phyloP scores from a whole-genome alignment of 2,797 vertebrate genomes.

The Ctenopoma multispine region DNA sequence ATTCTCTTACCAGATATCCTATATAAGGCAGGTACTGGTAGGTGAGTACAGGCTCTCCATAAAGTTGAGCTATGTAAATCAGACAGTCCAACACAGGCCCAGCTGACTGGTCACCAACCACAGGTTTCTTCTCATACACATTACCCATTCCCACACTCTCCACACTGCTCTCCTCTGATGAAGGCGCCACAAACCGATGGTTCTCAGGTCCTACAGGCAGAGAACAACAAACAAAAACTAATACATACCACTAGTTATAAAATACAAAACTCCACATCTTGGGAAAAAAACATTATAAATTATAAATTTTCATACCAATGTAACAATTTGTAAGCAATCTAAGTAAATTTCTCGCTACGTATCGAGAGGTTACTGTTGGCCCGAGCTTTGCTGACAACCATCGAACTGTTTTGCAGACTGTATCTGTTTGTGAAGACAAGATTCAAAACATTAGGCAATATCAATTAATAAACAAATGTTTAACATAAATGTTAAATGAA shows the following conservation, averaged over 20 bases:
- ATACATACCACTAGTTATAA: background rate
- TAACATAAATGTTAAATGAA: background rate
- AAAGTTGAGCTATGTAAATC: conserved; percentile 94
- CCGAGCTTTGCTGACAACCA: conserved; percentile 97
- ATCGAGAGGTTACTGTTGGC: conserved; percentile 93
- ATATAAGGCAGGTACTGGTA: conserved; percentile 98
- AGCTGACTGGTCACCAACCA: conserved; percentile 92
- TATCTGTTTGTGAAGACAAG: conserved; percentile 85
- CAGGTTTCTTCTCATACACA: conserved; percentile 92
- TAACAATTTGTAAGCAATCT: conserved; percentile 96
- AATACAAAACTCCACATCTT: background rate
- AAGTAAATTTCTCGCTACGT: conserved; percentile 93
- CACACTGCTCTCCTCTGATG: conserved; percentile 82
- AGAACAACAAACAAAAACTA: too few relatives aligned
- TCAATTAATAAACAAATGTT: background rate
- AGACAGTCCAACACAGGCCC: conserved; percentile 93
- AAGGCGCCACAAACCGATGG: conserved; percentile 90
- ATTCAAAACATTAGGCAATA: background rate
- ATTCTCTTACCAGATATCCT: conserved; percentile 90
- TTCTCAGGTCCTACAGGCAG: conserved; percentile 86
- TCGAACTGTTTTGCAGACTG: conserved; percentile 95
- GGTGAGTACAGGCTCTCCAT: conserved; percentile 97
- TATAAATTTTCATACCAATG: conserved; percentile 83
- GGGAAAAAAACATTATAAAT: background rate
- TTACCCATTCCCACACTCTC: conserved; percentile 88